phyloP scores from a whole-genome alignment of 2,888 invertebrate genomes.

The Diadegma fenestrale region DNA sequence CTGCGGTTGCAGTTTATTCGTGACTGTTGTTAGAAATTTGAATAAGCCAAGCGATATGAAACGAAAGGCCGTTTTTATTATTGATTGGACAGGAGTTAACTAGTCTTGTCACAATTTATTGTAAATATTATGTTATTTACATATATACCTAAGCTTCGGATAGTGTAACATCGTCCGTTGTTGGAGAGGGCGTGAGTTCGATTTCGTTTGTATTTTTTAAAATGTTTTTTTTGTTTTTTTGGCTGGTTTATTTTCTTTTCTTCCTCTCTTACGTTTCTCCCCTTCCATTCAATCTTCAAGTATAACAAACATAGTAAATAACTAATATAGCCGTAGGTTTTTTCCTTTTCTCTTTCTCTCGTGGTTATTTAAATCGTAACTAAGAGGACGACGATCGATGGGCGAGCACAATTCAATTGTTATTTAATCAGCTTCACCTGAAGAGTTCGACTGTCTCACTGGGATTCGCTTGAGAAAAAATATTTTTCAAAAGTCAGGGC shows the following conservation, averaged over 20 bases:
- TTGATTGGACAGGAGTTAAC: constrained; percentile 71
- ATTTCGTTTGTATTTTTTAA: constrained; percentile 8
- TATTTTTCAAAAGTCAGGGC: constrained; percentile 27
- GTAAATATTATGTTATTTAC: constrained; percentile 84
- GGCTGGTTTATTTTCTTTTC: constrained; percentile 69
- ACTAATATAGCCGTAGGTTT: constrained; percentile 78
- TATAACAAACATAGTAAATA: constrained; percentile 81
- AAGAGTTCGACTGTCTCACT: constrained; percentile 62
- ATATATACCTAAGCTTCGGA: constrained; percentile 81
- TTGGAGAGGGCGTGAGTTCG: constrained; percentile 71
- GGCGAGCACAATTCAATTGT: constrained; percentile 74
- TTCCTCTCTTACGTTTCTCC: constrained; percentile 71
- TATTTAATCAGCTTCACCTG: constrained; percentile 72
- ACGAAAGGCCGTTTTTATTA: constrained; percentile 60
- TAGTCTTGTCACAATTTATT: constrained; percentile 80
- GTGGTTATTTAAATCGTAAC: constrained; percentile 66
- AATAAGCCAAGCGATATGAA: constrained; percentile 6
- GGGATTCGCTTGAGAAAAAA: constrained; percentile 40
- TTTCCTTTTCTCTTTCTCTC: constrained; percentile 25
- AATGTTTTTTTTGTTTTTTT: constrained; percentile 77
- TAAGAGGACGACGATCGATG: constrained; percentile 77
- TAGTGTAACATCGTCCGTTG: constrained; percentile 76
- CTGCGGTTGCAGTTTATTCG: background rate
- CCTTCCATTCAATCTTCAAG: constrained; percentile 75
- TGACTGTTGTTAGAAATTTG: background rate